These are phyloP conservation scores for Serinus canaria DNA, from an alignment of 2,113 vertebrate genomes.

Conservation along the genomic window DNA sequence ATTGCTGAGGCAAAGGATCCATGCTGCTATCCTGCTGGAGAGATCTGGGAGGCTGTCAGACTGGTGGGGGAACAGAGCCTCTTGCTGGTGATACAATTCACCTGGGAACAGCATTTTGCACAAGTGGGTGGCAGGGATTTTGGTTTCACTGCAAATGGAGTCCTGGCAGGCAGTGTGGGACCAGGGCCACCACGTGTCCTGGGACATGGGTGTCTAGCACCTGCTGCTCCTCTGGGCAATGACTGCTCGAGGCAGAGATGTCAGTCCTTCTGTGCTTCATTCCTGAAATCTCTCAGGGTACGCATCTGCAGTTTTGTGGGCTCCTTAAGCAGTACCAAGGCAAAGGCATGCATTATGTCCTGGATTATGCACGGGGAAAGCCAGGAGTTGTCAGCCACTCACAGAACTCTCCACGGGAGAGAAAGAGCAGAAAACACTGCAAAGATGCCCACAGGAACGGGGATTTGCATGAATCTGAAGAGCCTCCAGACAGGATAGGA, in stretches of 20 bases:
- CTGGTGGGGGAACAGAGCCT: background rate
- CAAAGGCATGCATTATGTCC: rapidly evolving
- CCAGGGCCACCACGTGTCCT: rapidly evolving
- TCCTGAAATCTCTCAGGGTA: background rate
- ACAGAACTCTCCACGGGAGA: background rate
- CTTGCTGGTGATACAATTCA: background rate
- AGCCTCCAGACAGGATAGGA: background rate
- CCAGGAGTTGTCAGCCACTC: background rate
- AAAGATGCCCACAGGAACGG: background rate
- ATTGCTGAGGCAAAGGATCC: background rate
- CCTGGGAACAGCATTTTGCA: background rate
- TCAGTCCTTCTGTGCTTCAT: background rate
- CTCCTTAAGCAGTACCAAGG: background rate
- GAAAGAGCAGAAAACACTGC: background rate
- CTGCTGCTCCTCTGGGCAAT: background rate
- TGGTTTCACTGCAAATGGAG: background rate
- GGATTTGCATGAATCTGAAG: background rate
- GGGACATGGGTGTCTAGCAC: rapidly evolving
- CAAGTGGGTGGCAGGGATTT: rapidly evolving
- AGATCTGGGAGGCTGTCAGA: background rate
- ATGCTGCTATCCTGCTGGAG: background rate
- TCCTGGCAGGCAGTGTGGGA: background rate
- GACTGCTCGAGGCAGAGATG: background rate
- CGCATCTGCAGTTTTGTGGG: background rate
- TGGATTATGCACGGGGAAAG: rapidly evolving